Conservation (phyloP, 2,888 invertebrate species). For the Phlogophora meticulosa region DNA sequence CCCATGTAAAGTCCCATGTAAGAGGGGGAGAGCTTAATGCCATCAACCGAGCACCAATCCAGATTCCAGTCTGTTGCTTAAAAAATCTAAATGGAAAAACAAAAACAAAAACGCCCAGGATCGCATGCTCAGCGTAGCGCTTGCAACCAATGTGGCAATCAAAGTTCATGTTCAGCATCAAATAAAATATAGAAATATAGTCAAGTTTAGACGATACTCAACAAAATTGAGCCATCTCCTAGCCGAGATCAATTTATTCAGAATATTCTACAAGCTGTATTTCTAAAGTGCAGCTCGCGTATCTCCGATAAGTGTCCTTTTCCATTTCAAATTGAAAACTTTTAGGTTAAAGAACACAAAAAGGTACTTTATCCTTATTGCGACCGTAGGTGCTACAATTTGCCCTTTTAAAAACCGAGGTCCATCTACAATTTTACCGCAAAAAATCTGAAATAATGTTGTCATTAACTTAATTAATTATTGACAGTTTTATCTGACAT, state of each 20-base stretch:
- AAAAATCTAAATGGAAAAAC: too few species aligned
- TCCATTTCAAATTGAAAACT: conserved; percentile 30
- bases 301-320: conserved; percentile 11
- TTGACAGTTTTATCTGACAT: conserved; percentile 27
- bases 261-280: conserved; percentile 29
- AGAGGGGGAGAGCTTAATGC: too few species aligned
- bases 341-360: not conserved
- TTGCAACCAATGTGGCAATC: too few species aligned
- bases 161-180: too few species aligned
- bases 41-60: too few species aligned
- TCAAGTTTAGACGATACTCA: not conserved
- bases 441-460: conserved; percentile 2
- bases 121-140: too few species aligned
- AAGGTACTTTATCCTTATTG: not conserved
- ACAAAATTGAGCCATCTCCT: conserved; percentile 27
- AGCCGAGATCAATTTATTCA: conserved; percentile 30
- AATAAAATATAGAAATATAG: not conserved
- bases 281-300: conserved; percentile 40
- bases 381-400: not conserved
- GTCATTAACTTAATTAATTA: conserved; percentile 14
- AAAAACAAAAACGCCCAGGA: too few species aligned
- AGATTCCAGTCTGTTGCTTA: too few species aligned
- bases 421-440: not conserved
- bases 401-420: not conserved
- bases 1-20: too few species aligned